Evolutionary conservation across 2,797 vertebrate species (phyloP), one percentile per base, ranked within the genome.

Genomic region (Balearica regulorum): DNA sequence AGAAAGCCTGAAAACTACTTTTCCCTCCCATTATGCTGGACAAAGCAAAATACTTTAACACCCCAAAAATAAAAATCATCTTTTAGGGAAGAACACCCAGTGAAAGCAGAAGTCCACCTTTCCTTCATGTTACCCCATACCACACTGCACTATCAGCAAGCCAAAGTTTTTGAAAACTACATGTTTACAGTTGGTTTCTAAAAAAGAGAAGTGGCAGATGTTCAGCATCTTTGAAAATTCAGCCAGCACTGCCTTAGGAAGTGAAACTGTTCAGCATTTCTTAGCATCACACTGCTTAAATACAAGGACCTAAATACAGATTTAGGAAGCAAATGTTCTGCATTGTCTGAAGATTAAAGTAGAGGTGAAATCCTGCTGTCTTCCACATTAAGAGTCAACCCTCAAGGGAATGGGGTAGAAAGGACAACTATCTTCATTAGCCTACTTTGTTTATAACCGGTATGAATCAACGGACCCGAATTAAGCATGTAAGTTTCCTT

Each of bases 101-200:
- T 70, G 61, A 87, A 68, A 57, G 61, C 61, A 93, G 68, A 96
- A 96, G 87, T 90, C 62, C 41, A 62, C 70, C 9, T 97, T 94
- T 96, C 54, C 80, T 93, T 94, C 89, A 54, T 54, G 65, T 84
- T 70, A 79, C 71, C 58, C 55, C 12, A 2, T 31, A 95, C 64
- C 71, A 87, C 43, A 68, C 11, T 51, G 4, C 7, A 1, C n/a
- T n/a, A 37, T 5, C 12, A 14, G 18, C 46, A 65, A 10, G 16
- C 8, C 53, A 51, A 75, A 77, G 9, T 16, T 53, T 84, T 60
- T 54, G 60, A 75, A 79, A 65, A 49, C 39, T 31, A 20, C 0
- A 0, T 58, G 28, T 68, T 89, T 35, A 39, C 1, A 2, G 15
- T 19, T 61, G n/a, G 13, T 35, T 83, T 79, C 37, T 25, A 39